phyloP scores from a whole-genome alignment of 2,797 vertebrate species.

The Etheostoma perlongum region DNA sequence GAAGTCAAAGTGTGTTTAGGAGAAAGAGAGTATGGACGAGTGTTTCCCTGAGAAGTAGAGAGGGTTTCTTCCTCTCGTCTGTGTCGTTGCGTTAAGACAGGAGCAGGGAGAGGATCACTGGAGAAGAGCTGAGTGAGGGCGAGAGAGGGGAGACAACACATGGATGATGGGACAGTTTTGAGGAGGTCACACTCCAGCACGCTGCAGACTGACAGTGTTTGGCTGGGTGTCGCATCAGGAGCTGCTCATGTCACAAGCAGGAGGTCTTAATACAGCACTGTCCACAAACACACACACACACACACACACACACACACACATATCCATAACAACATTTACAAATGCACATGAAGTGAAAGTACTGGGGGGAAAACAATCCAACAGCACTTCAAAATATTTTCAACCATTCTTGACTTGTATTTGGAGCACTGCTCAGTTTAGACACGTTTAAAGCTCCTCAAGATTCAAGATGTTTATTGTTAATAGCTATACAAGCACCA shows the following conservation, averaged over 20 bases:
- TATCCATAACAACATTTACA: neutral
- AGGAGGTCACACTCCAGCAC: constrained; percentile 55
- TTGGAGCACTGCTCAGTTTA: neutral
- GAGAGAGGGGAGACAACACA: constrained; percentile 26
- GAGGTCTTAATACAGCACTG: neutral
- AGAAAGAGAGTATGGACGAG: neutral
- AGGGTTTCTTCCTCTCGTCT: constrained; percentile 18
- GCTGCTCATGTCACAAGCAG: constrained; percentile 42
- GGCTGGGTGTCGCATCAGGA: constrained; percentile 45
- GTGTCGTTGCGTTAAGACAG: constrained; percentile 23
- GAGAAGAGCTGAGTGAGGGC: constrained; percentile 32
- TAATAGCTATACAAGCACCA: too few relatives aligned
- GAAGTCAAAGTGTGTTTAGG: neutral
- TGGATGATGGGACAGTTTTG: constrained; percentile 41
- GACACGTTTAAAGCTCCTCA: neutral
- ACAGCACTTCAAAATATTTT: constrained; percentile 1
- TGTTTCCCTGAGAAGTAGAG: neutral
- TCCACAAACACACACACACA: constrained; percentile 1
- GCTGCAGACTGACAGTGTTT: constrained; percentile 59
- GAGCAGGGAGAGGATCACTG: constrained; percentile 41
- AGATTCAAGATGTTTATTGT: neutral
- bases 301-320: neutral
- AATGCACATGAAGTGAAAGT: neutral
- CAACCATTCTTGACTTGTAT: neutral
- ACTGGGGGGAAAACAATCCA: neutral